Base-by-base conservation (phyloP, 1,140 invertebrate species). In the Streblospio benedicti region DNA sequence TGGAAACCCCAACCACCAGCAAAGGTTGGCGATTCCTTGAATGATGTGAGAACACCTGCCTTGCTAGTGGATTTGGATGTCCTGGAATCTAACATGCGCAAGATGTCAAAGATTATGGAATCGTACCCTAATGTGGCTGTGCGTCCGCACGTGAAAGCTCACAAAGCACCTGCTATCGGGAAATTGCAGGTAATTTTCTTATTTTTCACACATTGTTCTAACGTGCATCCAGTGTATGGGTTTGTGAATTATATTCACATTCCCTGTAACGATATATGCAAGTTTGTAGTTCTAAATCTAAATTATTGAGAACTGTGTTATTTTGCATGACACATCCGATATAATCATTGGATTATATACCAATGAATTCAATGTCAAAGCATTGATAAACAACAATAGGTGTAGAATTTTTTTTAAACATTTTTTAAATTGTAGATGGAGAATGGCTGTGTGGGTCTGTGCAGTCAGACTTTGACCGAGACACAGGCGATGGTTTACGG, bases 1-100 rank as follows among this genome's bases (percentile, higher is more conserved):
- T 87, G 71, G 5, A 84, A 41, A 54, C 54, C 38, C 35, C 84
- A 60, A 87, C 85, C 3, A 86, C 55, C 55, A 47, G 49, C 20
- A 25, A 35, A 12, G 23, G 59, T 44, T 16, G 66, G 66, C 16
- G 64, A 65, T 6, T 16, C 31, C 14, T 43, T 65, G 6, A 23
- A 25, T 1, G 51, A 61, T 9, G 25, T 65, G n/a, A 61, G 63
- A 23, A 67, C 66, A 0, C 66, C 66, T 5, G 57, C 64, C 2
- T 57, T 67, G 0, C 0, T 67, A n/a, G 58, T 67, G 4, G 62
- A 62, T 44, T 38, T 67, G 23, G 52, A 63, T 12, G 59, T 54
- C 20, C n/a, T 67, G 45, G 66, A 65, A 27, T 52, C 28, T 16
- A 67, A 67, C 35, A 18, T 67, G 1, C 16, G 14, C 6, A 61